phyloP scores from a whole-genome alignment of 2,888 invertebrate genomes.

The Coelogynopora nodosa region DNA sequence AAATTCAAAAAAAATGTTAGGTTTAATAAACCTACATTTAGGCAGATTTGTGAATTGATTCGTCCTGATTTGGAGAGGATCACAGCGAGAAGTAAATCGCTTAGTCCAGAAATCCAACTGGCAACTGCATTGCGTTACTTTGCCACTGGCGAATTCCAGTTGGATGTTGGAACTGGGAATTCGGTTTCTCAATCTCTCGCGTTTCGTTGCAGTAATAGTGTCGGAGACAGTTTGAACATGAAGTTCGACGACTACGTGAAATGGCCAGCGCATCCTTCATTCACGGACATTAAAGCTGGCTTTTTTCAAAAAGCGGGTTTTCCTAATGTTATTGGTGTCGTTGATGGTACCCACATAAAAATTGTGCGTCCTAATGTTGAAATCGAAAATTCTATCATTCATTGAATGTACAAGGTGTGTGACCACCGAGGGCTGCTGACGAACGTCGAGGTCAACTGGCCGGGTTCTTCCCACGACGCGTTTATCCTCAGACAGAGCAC shows the following conservation, averaged over 20 bases:
- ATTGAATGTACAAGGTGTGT: conserved; percentile 50
- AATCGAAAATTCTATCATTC: conserved; percentile 47
- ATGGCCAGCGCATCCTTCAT: too few relatives aligned
- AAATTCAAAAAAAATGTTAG: background rate
- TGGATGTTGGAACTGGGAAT: background rate
- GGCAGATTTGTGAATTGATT: conserved; percentile 21
- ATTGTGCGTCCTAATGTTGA: background rate
- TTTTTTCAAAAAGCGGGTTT: too few relatives aligned
- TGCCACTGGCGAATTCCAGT: conserved; percentile 17
- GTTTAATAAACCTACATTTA: background rate
- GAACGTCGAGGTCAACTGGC: conserved; percentile 49
- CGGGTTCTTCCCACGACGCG: conserved; percentile 50
- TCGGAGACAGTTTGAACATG: background rate
- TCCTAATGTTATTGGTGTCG: too few relatives aligned
- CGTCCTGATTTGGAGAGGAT: background rate
- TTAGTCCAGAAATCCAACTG: background rate
- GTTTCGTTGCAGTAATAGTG: background rate
- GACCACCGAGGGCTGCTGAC: conserved; percentile 44
- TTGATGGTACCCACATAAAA: background rate
- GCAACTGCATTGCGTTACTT: background rate
- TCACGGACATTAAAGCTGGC: too few relatives aligned
- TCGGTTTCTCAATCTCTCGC: background rate
- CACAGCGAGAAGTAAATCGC: background rate
- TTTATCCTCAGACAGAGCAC: conserved; percentile 47
- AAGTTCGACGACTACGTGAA: too few relatives aligned